A percentile compares a stretch with the other conserved stretches of the same genome.
phyloP scores from a whole-genome alignment of 2,797 vertebrate genomes.

The Phoxinus dragarum region DNA sequence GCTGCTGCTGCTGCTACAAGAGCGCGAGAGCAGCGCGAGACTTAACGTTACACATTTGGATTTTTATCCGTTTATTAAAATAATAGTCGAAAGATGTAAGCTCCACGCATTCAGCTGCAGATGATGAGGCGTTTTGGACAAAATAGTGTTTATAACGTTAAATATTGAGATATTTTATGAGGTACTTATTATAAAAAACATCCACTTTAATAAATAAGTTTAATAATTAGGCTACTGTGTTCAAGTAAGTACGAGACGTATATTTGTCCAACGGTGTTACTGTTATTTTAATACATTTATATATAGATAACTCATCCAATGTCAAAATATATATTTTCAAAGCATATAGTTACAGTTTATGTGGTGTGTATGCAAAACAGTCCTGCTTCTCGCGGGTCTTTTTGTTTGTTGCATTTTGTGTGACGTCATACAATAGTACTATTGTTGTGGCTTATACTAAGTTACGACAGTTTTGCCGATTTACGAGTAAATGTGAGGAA shows the following conservation, averaged over 20 bases:
- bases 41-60: neutral
- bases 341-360: neutral
- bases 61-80: constrained; percentile 2
- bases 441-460: neutral
- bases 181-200: neutral
- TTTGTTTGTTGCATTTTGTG: neutral
- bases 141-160: neutral
- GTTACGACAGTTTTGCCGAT: neutral
- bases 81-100: neutral
- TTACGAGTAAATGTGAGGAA: neutral
- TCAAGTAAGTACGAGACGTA: neutral
- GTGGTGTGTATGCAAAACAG: neutral
- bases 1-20: neutral
- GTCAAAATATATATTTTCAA: neutral
- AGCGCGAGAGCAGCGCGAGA: neutral
- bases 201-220: neutral
- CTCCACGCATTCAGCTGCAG: neutral
- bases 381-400: neutral
- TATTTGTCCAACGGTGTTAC: neutral
- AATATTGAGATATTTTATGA: neutral
- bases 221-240: too few relatives aligned
- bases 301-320: neutral
- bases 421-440: too few relatives aligned
- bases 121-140: neutral
- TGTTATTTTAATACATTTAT: neutral